These are phyloP conservation scores for Drosophila punjabiensis DNA, from an alignment of 1,140 invertebrate species.

Conservation along the genomic window DNA sequence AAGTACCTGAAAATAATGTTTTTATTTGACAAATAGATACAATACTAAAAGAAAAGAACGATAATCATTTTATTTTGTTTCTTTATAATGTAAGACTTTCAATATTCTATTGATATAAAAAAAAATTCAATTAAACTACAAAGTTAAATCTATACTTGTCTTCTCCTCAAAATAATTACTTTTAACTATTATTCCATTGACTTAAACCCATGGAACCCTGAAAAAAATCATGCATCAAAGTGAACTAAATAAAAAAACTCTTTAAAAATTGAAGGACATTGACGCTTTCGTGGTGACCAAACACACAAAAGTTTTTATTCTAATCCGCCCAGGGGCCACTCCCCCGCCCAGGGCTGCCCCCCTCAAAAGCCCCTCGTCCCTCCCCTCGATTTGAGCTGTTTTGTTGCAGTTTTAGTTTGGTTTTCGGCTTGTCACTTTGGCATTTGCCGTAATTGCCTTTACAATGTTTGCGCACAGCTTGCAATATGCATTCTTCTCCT, in stretches of 20 bases:
- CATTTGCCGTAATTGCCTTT: conserved; percentile 70
- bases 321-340: conserved; percentile 24
- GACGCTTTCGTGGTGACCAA: conserved; percentile 24
- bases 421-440: conserved; percentile 69
- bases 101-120: too few relatives aligned
- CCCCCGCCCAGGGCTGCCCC: not conserved
- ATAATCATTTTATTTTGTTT: too few relatives aligned
- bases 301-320: conserved; percentile 28
- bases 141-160: too few relatives aligned
- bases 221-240: too few relatives aligned
- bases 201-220: too few relatives aligned
- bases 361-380: not conserved
- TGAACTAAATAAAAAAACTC: not conserved
- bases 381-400: conserved; percentile 26
- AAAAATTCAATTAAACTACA: too few relatives aligned
- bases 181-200: too few relatives aligned
- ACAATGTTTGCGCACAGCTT: conserved; percentile 64
- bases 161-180: too few relatives aligned
- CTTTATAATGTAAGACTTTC: too few relatives aligned
- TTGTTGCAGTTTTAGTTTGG: conserved; percentile 59
- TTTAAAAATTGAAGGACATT: conserved; percentile 10
- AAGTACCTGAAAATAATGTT: too few relatives aligned
- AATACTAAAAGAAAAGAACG: too few relatives aligned
- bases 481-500: conserved; percentile 48
- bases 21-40: too few relatives aligned